These are phyloP conservation scores for Conus ventricosus DNA, from an alignment of 1,140 invertebrate genomes.

Conservation along the genomic window DNA sequence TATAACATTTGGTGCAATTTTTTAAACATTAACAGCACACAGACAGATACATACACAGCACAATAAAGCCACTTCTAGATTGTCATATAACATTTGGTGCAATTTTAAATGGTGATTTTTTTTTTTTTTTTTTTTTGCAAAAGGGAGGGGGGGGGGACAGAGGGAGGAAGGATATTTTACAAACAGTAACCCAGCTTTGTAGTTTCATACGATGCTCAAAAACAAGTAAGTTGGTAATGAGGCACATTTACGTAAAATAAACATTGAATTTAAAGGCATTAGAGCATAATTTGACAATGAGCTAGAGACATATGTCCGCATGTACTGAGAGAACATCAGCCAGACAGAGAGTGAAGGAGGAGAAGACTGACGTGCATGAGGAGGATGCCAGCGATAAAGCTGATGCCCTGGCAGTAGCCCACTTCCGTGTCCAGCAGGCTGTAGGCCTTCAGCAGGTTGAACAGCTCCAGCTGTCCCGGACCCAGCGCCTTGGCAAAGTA, in stretches of 20 bases:
- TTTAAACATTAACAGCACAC: no score
- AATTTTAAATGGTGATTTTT: no score
- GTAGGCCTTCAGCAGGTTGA: conserved; percentile 96
- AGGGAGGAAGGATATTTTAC: no score
- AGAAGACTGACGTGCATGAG: conserved; percentile 88
- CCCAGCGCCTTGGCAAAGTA: conserved; percentile 92
- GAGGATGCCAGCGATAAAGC: conserved; percentile 94
- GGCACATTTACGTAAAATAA: neutral
- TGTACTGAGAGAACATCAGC: neutral
- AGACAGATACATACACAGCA: no score
- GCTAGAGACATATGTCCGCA: neutral
- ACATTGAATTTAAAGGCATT: neutral
- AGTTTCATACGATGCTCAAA: no score
- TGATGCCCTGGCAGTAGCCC: conserved; percentile 93
- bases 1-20: no score
- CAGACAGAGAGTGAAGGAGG: conserved; percentile 3
- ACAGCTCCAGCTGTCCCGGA: conserved; percentile 92
- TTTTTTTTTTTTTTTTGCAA: no score
- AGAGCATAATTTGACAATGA: neutral
- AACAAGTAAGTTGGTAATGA: no score
- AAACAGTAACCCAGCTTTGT: no score
- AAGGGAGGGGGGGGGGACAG: no score
- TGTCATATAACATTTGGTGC: no score
- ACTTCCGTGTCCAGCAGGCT: conserved; percentile 94
- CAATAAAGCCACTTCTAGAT: no score